Evolutionary conservation across 1,140 invertebrate genomes (phyloP), one percentile per base, ranked within the genome.

Genomic region (Drosophila ohnishii): DNA sequence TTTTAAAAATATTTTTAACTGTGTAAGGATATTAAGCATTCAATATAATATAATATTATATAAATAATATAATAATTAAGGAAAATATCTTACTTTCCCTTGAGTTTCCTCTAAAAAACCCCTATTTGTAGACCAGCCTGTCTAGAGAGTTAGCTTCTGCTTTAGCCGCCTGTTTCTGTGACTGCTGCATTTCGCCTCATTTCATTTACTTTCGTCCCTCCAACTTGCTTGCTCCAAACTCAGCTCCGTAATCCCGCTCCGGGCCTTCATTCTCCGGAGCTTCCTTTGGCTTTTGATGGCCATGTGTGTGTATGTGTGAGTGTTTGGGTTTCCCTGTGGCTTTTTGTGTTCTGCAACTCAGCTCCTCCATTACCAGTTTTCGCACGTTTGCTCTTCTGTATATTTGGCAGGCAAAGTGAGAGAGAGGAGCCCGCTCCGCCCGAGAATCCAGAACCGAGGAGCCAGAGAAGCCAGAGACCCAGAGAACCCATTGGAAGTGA

Each of bases 281-380:
- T 71, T 57, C 57, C 66, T 72, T 44, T 48, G 59, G 51, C 37
- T 39, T 28, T 51, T 32, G 47, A 55, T 37, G 50, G 32, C 14
- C 16, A 51, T 25, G 34, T 42, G 34, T 42, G 19, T 56, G 50
- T 61, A 30, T 51, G 51, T 28, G 55, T 28, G 39, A 25, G 57
- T 42, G 53, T 39, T 22, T 47, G 44, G 65, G 70, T 59, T 66
- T 67, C 79, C 76, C 59, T 71, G 65, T 45, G 61, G 74, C 74
- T 34, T 57, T 57, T 72, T 30, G 51, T 74, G 59, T 44, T 64
- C 59, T 40, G 22, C 47, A 66, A 11, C 78, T 57, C 71, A 44
- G 82, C 75, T 87, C 71, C 83, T 87, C 78, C 53, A 82, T 78
- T 82, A 78, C 81, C 83, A 85, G 82, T 87, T 87, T 82, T 35